A percentile compares a stretch with the other conserved stretches of the same genome.
These are phyloP conservation scores for Bombus superbus DNA, from an alignment of 1,140 invertebrate genomes.

Conservation along the genomic window DNA sequence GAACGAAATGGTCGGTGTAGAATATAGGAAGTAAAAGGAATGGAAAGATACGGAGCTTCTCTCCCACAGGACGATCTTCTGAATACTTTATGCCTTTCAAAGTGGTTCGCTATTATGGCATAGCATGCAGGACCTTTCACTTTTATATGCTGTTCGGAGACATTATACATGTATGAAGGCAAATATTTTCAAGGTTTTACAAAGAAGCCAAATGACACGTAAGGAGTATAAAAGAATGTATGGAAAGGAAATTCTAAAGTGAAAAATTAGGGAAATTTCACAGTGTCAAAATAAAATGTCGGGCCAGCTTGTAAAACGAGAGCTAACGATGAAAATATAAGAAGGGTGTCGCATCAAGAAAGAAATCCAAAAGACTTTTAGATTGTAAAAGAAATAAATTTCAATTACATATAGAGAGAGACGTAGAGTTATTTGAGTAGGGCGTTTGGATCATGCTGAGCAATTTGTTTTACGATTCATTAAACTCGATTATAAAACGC, in stretches of 20 bases:
- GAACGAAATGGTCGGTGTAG: not conserved
- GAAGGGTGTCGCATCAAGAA: too few relatives aligned
- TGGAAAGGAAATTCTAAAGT: not conserved
- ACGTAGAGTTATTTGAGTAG: too few relatives aligned
- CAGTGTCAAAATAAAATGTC: too few relatives aligned
- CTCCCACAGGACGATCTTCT: slow-evolving; percentile 1
- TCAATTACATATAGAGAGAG: too few relatives aligned
- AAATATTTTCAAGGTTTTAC: not conserved
- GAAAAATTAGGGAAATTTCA: not conserved
- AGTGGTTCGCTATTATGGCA: not conserved
- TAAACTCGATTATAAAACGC: too few relatives aligned
- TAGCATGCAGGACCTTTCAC: not conserved
- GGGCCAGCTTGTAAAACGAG: too few relatives aligned
- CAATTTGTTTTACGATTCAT: too few relatives aligned
- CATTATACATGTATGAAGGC: not conserved
- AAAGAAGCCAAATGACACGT: not conserved
- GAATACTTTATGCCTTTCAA: slow-evolving; percentile 31
- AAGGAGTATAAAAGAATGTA: not conserved
- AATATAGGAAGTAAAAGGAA: not conserved
- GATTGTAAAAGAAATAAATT: too few relatives aligned
- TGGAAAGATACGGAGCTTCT: not conserved
- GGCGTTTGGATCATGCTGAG: too few relatives aligned
- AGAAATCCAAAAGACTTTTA: too few relatives aligned
- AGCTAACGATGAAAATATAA: too few relatives aligned
- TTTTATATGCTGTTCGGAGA: slow-evolving; percentile 8